Base-by-base conservation (phyloP, 1,140 invertebrate species). In the Leguminivora glycinivorella region DNA sequence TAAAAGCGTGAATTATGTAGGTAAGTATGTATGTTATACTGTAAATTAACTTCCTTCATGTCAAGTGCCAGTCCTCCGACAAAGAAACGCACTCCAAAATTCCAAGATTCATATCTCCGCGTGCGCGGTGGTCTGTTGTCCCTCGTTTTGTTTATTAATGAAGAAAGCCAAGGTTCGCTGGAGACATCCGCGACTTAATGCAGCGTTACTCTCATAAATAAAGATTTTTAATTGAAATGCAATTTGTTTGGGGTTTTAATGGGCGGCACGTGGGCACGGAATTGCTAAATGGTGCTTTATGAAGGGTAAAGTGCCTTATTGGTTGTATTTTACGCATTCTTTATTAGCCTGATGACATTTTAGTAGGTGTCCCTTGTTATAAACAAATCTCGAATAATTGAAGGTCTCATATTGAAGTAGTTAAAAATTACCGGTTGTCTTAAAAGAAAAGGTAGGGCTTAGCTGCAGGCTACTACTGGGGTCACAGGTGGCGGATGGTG, bases 101-200 rank as follows among this genome's bases (percentile, higher is more conserved):
- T n/a, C n/a, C n/a, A n/a, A 73, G 9, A 26, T 63, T 70, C 52
- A 63, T 72, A 70, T 72, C 67, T 22, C 56, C 31, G 19, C 40
- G 56, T 70, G 69, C 70, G 67, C 63, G 43, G 70, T 72, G 74
- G 58, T 52, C 67, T 69, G 63, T 68, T 70, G 72, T 72, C 68
- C 71, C 68, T 69, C 58, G 40, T 69, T 74, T 80, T 82, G 77
- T 80, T 78, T 80, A 80, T 82, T 80, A 80, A 82, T 82, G 79
- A 81, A 69, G 34, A 60, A 72, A 72, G 71, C 66, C 68, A 75
- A 56, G 69, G 69, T 56, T 72, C 71, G 72, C 34, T 70, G 70
- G 68, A 76, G 78, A 82, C 75, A 74, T 73, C 71, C 40, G 38
- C 71, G 78, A 78, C 78, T 78, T 80, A 78, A 69, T 68, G 75